These are phyloP conservation scores for Mus spicilegus DNA, from an alignment of 2,113 vertebrate genomes.

Conservation along the genomic window DNA sequence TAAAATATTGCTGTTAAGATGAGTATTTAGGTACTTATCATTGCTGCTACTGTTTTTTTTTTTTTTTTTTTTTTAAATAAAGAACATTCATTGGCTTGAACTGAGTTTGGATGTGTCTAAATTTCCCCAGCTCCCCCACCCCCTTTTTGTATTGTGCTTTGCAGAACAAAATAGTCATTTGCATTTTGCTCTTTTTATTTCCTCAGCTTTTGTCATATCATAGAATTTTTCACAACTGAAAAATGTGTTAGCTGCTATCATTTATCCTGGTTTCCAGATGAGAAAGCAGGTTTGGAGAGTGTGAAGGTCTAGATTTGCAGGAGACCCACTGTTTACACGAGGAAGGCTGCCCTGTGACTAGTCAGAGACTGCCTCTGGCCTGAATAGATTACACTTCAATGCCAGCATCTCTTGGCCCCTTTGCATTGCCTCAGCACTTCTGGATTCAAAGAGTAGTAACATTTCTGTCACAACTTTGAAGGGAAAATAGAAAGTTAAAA, in stretches of 20 bases:
- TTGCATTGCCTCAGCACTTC: background rate
- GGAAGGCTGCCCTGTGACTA: background rate
- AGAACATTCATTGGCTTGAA: slow-evolving; percentile 8
- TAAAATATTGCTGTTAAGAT: background rate
- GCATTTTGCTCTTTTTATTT: slow-evolving; percentile 17
- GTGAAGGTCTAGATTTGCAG: background rate
- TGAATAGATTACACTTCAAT: background rate
- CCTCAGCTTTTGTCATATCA: background rate
- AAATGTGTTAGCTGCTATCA: background rate
- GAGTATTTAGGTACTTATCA: background rate
- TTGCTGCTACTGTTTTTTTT: background rate
- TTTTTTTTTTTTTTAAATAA: background rate
- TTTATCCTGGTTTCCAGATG: background rate
- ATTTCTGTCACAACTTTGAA: background rate
- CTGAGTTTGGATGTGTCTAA: background rate
- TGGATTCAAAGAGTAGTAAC: slow-evolving; percentile 9
- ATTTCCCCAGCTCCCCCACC: background rate
- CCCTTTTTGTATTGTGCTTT: slow-evolving; percentile 33
- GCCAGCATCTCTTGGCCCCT: background rate
- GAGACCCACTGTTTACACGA: background rate
- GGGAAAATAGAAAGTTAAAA: slow-evolving; percentile 3
- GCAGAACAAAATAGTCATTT: background rate
- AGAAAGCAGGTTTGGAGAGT: background rate
- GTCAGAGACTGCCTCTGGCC: background rate
- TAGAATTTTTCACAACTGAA: slow-evolving; percentile 51